Evolutionary conservation across 2,888 invertebrate species (phyloP), one percentile per base, ranked within the genome.

Genomic region (Cyrtodaria siliqua): DNA sequence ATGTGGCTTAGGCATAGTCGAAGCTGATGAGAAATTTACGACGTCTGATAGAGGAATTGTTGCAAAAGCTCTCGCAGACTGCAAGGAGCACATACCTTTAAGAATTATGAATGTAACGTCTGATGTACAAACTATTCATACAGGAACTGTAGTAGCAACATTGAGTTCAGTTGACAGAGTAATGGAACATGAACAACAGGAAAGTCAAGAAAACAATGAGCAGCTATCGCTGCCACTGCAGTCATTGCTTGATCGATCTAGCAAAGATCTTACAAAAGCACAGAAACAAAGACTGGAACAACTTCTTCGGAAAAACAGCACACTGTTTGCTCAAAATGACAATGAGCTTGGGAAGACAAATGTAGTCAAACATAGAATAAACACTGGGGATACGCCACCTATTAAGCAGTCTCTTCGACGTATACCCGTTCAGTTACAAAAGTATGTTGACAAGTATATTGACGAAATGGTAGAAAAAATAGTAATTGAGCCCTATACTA

Each of bases 21-120:
- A 71, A 24, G 33, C 76, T 20, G 20, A 23, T 12, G 64, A 62
- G n/a, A 26, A 20, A 12, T 52, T 53, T 50, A 2, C 49, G 16
- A 33, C 23, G 2, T 60, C 61, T 14, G 27, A 44, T 27, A 18
- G 9, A 9, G 55, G 69, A 2, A n/a, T 71, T 14, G 49, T 76
- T 4, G 71, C 62, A 1, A 64, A 56, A 50, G 33, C 66, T 18
- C 49, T 76, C n/a, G 70, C 70, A 4, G 12, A 8, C 12, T 33
- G 33, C 33, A 33, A 33, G 6, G 12, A 33, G 4, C 6, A 33
- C 12, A 12, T 33, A 33, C 12, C 33, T 33, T 33, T 33, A 33
- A 33, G 4, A 12, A 8, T 33, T 33, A 33, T 33, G 33, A 33
- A 33, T 12, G 33, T 33, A 33, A 33, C 33, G 12, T 33, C 14